A percentile compares a stretch with the other conserved stretches of the same genome.
These are phyloP conservation scores for Neomicropteryx cornuta DNA, from an alignment of 1,140 invertebrate species.

Conservation along the genomic window DNA sequence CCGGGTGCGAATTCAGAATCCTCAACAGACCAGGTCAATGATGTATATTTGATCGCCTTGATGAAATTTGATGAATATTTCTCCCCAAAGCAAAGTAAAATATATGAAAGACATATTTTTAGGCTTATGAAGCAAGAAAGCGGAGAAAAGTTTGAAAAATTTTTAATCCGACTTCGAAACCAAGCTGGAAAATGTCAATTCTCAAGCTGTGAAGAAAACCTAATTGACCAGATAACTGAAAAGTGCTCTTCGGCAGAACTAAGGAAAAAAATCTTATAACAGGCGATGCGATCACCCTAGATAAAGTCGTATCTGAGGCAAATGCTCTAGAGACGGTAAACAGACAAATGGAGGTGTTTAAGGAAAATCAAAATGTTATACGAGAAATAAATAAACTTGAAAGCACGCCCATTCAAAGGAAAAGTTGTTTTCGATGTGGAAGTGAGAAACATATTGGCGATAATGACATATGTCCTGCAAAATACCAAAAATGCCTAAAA, in stretches of 20 bases:
- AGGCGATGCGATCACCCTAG: slow-evolving; percentile 13
- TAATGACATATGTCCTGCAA: slow-evolving; percentile 8
- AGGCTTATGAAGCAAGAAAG: slow-evolving; percentile 12
- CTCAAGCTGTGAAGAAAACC: slow-evolving; percentile 6
- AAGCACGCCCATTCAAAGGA: slow-evolving; percentile 5
- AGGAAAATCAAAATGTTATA: slow-evolving; percentile 6
- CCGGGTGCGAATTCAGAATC: slow-evolving; percentile 12
- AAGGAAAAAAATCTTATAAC: slow-evolving; percentile 15
- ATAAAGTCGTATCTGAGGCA: slow-evolving; percentile 12
- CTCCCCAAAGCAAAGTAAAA: slow-evolving; percentile 8
- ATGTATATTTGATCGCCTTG: slow-evolving; percentile 10
- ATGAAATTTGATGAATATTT: slow-evolving; percentile 9
- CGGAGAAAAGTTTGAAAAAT: slow-evolving; percentile 15
- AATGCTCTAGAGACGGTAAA: slow-evolving; percentile 15
- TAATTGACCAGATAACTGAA: slow-evolving; percentile 15
- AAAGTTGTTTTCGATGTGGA: slow-evolving; percentile 12
- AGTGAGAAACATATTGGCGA: slow-evolving; percentile 6
- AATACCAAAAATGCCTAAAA: slow-evolving; percentile 8
- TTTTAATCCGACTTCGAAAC: slow-evolving; percentile 9
- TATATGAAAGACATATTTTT: slow-evolving; percentile 9
- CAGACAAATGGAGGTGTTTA: slow-evolving; percentile 12
- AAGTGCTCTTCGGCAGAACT: slow-evolving; percentile 12
- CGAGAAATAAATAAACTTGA: slow-evolving; percentile 8
- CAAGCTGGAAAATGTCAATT: slow-evolving; percentile 16
- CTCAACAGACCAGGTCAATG: slow-evolving; percentile 3